These are phyloP conservation scores for Pyrgilauda ruficollis DNA, from an alignment of 2,113 vertebrate species.

Conservation along the genomic window DNA sequence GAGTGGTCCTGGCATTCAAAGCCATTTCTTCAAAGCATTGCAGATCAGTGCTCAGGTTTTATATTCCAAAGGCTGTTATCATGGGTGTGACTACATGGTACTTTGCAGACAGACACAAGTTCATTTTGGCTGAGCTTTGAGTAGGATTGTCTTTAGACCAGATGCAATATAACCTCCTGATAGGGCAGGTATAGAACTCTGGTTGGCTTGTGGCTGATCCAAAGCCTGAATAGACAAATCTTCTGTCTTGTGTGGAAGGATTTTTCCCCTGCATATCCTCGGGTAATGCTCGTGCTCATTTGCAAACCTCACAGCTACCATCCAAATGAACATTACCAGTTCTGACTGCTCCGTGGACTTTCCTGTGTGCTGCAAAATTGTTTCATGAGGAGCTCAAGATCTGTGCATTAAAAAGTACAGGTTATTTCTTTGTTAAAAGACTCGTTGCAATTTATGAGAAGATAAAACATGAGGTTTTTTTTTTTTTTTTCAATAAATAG, in stretches of 20 bases:
- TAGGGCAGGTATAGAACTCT: neutral
- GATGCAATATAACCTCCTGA: neutral
- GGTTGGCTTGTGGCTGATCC: neutral
- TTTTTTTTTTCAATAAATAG: neutral
- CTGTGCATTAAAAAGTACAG: neutral
- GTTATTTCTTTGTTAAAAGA: neutral
- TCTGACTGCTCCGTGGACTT: neutral
- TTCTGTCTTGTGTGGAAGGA: neutral
- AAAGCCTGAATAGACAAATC: neutral
- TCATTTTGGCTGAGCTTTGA: constrained; percentile 18
- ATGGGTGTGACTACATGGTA: constrained; percentile 26
- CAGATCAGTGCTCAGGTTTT: constrained; percentile 26
- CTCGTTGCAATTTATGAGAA: neutral
- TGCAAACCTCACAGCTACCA: neutral
- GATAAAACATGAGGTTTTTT: neutral
- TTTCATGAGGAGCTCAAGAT: neutral
- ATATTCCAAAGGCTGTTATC: constrained; percentile 55
- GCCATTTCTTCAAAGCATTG: constrained; percentile 47
- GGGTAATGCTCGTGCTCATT: neutral
- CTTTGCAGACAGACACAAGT: constrained; percentile 42
- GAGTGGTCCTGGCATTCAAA: constrained; percentile 52
- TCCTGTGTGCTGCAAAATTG: neutral
- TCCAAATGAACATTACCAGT: neutral
- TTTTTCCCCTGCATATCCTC: neutral
- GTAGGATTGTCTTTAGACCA: neutral